Evolutionary conservation across 2,113 vertebrate species (phyloP), one percentile per base, ranked within the genome.

Genomic region (Talpa occidentalis): DNA sequence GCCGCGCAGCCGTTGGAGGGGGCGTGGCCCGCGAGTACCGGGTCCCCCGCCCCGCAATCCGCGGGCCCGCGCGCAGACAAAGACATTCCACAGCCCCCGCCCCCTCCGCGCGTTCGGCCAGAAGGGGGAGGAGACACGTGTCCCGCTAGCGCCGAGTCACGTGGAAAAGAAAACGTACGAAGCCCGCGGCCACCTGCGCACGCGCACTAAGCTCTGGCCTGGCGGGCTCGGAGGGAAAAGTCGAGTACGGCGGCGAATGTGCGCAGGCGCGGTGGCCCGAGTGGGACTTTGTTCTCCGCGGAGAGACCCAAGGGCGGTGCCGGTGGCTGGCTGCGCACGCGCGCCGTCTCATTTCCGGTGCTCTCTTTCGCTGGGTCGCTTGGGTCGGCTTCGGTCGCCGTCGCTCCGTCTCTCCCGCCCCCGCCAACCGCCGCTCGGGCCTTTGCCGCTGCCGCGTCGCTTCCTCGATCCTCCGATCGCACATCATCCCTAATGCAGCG

Each of bases 21-120:
- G 96, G 96, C 86, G 96, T 95, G 96, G 93, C 87, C 89, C 24
- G 8, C 1, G 24, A 86, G 83, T 60, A 93, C 83, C 76, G 79
- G 60, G 83, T 82, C 89, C 62, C 54, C 86, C 37, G 72, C 83
- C 89, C 93, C 87, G 54, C 74, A 64, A 56, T 54, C 73, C 47
- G 81, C 92, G 74, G 66, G 91, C 89, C 76, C 88, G 86, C 72
- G 89, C 92, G 42, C 86, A 97, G 94, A 97, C 97, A 97, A 97
- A 97, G 97, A 97, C 97, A 97, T 97, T 97, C 97, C 97, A 96
- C 83, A 73, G 76, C 89, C 76, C 93, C 96, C 90, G 94, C 95
- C 97, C 93, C 52, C 76, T 86, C 60, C 62, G 72, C 86, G 52
- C 89, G 17, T 44, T 4, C 32, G 11, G 81, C 89, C 78, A 3